Percentiles rank a stretch among this genome's conserved stretches.
These are phyloP conservation scores for Cygnus buccinator DNA, from an alignment of 2,113 vertebrate species.

Conservation along the genomic window DNA sequence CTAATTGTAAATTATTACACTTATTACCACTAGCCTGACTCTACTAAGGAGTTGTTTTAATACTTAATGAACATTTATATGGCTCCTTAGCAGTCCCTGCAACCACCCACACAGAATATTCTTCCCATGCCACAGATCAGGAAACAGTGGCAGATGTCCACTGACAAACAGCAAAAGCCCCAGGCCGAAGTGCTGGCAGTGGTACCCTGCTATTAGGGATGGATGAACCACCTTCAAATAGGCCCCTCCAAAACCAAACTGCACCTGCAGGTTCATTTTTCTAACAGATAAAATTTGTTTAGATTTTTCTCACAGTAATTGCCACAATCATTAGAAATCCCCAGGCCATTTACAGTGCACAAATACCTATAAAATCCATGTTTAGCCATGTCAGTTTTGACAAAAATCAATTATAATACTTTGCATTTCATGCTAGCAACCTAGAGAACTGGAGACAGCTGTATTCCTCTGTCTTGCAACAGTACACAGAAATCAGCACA, in stretches of 20 bases:
- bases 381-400: background rate
- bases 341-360: accelerated
- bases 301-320: background rate
- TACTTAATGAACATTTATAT: background rate
- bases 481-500: background rate
- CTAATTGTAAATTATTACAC: background rate
- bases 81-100: background rate
- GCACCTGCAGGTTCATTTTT: background rate
- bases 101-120: background rate
- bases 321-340: background rate
- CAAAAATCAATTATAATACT: background rate
- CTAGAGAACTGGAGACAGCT: background rate
- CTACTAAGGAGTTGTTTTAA: background rate
- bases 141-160: background rate
- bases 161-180: accelerated
- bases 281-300: background rate
- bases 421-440: accelerated
- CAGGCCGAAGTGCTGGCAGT: background rate
- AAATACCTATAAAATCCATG: background rate
- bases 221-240: background rate
- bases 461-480: background rate
- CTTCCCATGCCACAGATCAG: background rate
- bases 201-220: background rate
- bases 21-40: background rate
- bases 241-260: background rate